Base-by-base conservation (phyloP, 1,140 invertebrate genomes). In the Drosophila repletoides region DNA sequence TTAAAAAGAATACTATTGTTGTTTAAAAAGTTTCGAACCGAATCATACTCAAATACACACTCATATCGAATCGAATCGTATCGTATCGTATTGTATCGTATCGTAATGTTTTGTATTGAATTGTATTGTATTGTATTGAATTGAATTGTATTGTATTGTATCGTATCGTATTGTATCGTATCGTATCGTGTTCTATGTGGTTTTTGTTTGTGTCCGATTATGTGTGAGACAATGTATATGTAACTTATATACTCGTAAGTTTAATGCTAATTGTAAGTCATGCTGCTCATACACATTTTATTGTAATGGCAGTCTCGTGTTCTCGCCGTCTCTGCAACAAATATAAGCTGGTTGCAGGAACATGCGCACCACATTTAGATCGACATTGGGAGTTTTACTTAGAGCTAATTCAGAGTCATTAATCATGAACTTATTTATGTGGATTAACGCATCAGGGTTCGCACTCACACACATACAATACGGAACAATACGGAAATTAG, bases 201-300 rank as follows among this genome's bases (percentile, higher is more conserved):
- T 73, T 49, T 33, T 48, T 45, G 52, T 56, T 76, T 76, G 79
- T 81, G 55, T 81, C 64, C 72, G 73, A 71, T 70, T 70, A 70
- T 49, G 49, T 61, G 64, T 67, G 58, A 68, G 65, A 61, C 64
- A 67, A 71, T 77, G 76, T 80, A 69, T 84, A 83, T 83, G 79
- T 79, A 67, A 65, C 63, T 83, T 83, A 83, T 79, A 64, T 87
- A n/a, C n/a, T n/a, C n/a, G n/a, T n/a, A 84, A 80, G 60, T 65
- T 77, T 83, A 83, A 84, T 77, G 74, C 75, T 84, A 84, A 81
- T 83, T 67, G 73, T 83, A 84, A 84, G 81, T 84, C 81, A 79
- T 87, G 80, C 80, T 84, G 80, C 80, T 86, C 80, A 84, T 84
- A 80, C 75, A 86, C 80, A 72, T 86, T 56, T 43, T 71, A 43